phyloP scores from a whole-genome alignment of 2,888 invertebrate species.

The Drosophila setosimentum region DNA sequence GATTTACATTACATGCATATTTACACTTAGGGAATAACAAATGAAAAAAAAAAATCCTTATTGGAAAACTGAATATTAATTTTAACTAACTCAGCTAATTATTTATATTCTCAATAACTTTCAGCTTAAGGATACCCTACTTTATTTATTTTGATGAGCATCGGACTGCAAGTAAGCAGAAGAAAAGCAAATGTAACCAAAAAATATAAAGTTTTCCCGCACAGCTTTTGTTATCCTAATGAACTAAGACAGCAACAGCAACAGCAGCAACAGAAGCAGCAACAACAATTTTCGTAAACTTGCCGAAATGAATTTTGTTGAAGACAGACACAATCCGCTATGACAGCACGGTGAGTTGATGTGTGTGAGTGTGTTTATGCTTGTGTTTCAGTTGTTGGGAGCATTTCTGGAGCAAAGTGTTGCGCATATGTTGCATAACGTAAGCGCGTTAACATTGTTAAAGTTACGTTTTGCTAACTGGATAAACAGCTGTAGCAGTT shows the following conservation, averaged over 20 bases:
- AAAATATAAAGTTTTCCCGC: constrained; percentile 60
- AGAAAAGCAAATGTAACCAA: constrained; percentile 24
- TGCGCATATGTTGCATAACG: constrained; percentile 71
- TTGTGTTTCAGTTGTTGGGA: constrained; percentile 10
- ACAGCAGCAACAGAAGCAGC: constrained; percentile 15
- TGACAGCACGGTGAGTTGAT: constrained; percentile 12
- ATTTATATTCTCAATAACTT: too few species aligned
- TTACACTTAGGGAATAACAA: too few species aligned
- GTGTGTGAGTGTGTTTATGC: constrained; percentile 3
- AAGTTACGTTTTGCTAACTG: constrained; percentile 50
- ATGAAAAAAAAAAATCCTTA: too few species aligned
- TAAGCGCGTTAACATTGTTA: constrained; percentile 59
- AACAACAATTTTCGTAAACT: constrained; percentile 71
- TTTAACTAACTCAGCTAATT: too few species aligned
- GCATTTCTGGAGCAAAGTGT: constrained; percentile 41
- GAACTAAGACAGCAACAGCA: constrained; percentile 51
- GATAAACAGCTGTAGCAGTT: constrained; percentile 41
- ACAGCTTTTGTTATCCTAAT: constrained; percentile 75
- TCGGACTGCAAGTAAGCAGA: constrained; percentile 11
- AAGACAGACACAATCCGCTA: constrained; percentile 51
- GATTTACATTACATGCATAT: neutral
- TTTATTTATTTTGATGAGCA: neutral
- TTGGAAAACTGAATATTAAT: too few species aligned
- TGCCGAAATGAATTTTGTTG: constrained; percentile 69
- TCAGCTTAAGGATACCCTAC: constrained; percentile 1